Conservation (phyloP, 2,888 invertebrate species). For the Stenodema calcarata region DNA sequence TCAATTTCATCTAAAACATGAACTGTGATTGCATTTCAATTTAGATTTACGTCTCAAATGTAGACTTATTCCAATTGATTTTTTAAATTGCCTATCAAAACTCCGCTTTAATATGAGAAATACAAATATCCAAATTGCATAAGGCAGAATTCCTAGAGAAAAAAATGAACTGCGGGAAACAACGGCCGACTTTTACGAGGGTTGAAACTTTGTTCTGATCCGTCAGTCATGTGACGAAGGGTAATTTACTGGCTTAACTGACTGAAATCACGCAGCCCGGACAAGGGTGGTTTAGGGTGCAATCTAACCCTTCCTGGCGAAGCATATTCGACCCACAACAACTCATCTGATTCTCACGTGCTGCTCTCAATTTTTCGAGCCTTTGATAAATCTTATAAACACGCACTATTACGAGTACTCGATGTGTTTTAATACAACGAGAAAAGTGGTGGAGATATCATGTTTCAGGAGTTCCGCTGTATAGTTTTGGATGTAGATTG, state of each 20-base stretch:
- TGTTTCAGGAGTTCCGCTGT: no score
- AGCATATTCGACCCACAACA: not conserved
- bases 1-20: no score
- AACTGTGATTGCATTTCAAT: no score
- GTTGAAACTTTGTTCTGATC: not conserved
- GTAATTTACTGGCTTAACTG: constrained; percentile 14
- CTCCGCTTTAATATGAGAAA: no score
- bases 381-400: not conserved
- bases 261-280: not conserved
- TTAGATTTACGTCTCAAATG: no score
- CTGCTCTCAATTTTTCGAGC: not conserved
- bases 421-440: not conserved
- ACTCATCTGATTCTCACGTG: not conserved
- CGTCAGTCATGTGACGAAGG: constrained; percentile 27
- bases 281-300: not conserved
- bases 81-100: no score
- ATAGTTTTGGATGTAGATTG: no score
- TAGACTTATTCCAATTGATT: no score
- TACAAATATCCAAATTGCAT: not conserved
- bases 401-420: not conserved
- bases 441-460: not conserved
- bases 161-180: not conserved
- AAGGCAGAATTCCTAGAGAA: not conserved
- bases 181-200: not conserved
- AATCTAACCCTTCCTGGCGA: not conserved